Conservation (phyloP, 2,888 invertebrate species). For the Drosophila fulvimacula region DNA sequence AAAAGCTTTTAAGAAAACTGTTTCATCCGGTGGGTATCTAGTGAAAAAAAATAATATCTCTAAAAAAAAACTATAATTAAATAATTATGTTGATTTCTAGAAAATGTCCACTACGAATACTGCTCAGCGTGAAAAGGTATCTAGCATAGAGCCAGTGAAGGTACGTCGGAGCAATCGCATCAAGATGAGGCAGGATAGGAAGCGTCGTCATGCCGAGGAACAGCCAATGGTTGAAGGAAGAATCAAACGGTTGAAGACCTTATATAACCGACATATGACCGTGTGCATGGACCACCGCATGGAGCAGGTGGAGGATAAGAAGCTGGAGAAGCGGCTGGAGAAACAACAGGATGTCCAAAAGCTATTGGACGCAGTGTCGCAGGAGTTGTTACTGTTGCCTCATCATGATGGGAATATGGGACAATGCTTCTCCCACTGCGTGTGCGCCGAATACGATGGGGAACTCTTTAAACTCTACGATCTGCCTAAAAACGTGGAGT, state of each 20-base stretch:
- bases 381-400: not conserved
- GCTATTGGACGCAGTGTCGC: not conserved
- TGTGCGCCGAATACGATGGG: not conserved
- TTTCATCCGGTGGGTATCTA: not conserved
- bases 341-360: not conserved
- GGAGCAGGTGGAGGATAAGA: not conserved
- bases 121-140: not conserved
- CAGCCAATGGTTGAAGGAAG: fast-evolving
- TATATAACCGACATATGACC: not conserved
- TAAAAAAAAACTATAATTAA: not conserved
- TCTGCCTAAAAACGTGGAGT: not conserved
- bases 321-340: not conserved
- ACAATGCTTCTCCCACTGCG: too few species aligned
- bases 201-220: not conserved
- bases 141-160: fast-evolving
- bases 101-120: not conserved
- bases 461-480: slow-evolving; percentile 1
- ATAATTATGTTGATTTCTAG: not conserved
- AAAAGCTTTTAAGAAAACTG: not conserved
- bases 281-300: not conserved
- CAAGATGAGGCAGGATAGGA: not conserved
- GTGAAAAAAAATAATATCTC: too few species aligned
- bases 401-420: not conserved
- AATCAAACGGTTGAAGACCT: not conserved
- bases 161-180: slow-evolving; percentile 2